Base-by-base conservation (phyloP, 1,140 invertebrate species). In the Asobara japonica region DNA sequence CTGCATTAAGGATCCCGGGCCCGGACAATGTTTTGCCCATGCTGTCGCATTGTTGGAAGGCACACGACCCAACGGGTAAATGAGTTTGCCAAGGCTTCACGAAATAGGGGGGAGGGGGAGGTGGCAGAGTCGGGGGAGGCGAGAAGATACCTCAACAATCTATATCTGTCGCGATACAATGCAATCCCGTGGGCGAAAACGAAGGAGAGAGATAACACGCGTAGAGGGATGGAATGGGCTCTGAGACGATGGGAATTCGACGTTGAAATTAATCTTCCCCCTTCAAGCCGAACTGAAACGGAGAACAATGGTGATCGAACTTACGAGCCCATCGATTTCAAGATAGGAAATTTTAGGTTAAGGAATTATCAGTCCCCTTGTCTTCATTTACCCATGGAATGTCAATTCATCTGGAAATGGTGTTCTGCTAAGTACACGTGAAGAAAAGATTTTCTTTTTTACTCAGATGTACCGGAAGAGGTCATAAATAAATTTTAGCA, bases 111-210 rank as follows among this genome's bases (percentile, higher is more conserved):
- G 56, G n/a, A 6, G 22, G 10, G 11, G 18, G 25, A 18, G 8
- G 8, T 41, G 20, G 25, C 64, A 16, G 10, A 48, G 13, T 30
- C 16, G 64, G 22, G 62, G 7, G 33, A 30, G 30, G 18, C 16
- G 10, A 73, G 33, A 56, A 7, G 51, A 74, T 56, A 56, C 10
- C 48, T 11, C 20, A 48, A 71, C 13, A 36, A 66, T 41, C 56
- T 71, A 8, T 73, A 69, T 69, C 60, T 73, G 45, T 69, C 29
- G 30, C 70, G 72, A 78, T 77, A 74, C 76, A 33, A 45, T 77
- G 41, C 51, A 25, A 71, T 20, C 18, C 31, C 31, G 13, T n/a
- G 16, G 10, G 10, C 61, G 65, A n/a, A 20, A n/a, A 25, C 22
- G 25, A 33, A 13, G 11, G 30, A 27, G 18, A 18, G 6, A 31